Percentiles rank a stretch among this genome's conserved stretches.
Conservation (phyloP, 1,140 invertebrate genomes). For the Bombus pascuorum region DNA sequence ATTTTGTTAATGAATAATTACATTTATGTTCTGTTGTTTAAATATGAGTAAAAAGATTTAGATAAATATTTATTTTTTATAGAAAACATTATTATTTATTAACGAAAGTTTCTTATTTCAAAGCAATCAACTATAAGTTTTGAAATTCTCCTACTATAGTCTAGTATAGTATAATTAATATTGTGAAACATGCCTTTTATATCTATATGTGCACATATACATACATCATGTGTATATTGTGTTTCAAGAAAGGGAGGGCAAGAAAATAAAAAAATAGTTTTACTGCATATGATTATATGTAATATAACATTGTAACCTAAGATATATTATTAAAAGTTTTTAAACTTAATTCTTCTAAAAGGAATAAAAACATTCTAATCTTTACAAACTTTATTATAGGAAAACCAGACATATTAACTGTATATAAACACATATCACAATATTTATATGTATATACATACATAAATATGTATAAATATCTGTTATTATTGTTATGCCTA, state of each 20-base stretch:
- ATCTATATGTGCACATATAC: neutral
- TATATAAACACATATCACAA: constrained; percentile 42
- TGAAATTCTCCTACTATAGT: neutral
- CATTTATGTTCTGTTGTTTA: neutral
- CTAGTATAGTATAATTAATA: neutral
- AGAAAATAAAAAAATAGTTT: neutral
- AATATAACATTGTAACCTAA: neutral
- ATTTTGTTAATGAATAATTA: neutral
- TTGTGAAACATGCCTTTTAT: constrained; percentile 6
- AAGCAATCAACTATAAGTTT: neutral
- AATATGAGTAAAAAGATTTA: neutral
- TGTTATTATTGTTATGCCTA: constrained; percentile 63
- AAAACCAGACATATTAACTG: constrained; percentile 28
- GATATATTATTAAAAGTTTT: neutral
- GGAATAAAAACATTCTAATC: neutral
- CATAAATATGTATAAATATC: constrained; percentile 53
- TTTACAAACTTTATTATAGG: constrained; percentile 30
- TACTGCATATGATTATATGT: neutral
- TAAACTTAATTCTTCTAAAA: neutral
- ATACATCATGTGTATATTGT: constrained; percentile 2
- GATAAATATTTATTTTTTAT: neutral
- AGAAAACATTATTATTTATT: neutral
- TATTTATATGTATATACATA: constrained; percentile 49
- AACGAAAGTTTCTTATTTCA: neutral
- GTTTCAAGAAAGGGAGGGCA: neutral